Conservation (phyloP, 2,888 invertebrate species). For the Eupithecia pulchellata region DNA sequence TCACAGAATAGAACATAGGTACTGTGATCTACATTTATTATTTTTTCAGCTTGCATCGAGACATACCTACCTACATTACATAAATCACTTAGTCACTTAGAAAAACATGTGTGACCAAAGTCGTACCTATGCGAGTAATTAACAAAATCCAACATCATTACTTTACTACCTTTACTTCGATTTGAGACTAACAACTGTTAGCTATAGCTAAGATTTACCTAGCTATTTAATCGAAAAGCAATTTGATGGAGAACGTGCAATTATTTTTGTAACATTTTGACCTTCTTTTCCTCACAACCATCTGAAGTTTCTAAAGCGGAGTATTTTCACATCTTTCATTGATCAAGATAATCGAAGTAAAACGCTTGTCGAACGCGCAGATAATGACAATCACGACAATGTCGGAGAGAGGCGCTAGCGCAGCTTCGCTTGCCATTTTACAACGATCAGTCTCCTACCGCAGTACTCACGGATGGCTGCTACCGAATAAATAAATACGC, state of each 20-base stretch:
- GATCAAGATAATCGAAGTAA: conserved; percentile 4
- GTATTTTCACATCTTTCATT: neutral
- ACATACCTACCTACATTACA: neutral
- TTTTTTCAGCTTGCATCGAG: neutral
- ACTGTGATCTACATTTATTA: neutral
- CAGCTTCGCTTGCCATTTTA: conserved; percentile 21
- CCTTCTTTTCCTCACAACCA: neutral
- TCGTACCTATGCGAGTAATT: neutral
- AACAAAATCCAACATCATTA: neutral
- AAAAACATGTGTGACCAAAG: neutral
- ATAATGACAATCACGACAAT: conserved; percentile 21
- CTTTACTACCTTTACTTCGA: no score
- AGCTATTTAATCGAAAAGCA: neutral
- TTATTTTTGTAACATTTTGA: neutral
- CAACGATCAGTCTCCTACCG: conserved; percentile 19
- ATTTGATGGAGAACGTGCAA: neutral
- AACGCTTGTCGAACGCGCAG: conserved; percentile 3
- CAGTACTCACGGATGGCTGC: conserved; percentile 14
- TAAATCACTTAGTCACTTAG: neutral
- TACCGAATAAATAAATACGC: conserved; percentile 19
- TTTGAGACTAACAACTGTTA: no score
- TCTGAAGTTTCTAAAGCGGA: neutral
- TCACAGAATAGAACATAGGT: neutral
- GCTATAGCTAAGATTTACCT: no score
- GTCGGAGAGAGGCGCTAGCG: conserved; percentile 26